These are phyloP conservation scores for Brenthis ino DNA, from an alignment of 2,888 invertebrate genomes.

Conservation along the genomic window DNA sequence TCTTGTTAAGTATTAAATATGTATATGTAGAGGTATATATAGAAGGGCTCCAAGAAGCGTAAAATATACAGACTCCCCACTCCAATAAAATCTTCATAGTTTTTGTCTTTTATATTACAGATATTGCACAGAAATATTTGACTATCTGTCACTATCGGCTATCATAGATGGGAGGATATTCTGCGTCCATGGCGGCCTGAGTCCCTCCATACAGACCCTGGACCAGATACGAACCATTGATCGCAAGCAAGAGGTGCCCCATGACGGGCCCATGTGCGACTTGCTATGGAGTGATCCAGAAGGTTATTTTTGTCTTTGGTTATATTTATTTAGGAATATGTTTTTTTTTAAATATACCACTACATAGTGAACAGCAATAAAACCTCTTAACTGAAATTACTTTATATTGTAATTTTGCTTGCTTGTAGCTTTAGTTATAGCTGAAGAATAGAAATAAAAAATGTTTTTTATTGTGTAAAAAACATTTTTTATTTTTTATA, in stretches of 20 bases:
- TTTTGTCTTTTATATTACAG: conserved; percentile 47
- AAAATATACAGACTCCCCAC: neutral
- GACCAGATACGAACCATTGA: conserved; percentile 99
- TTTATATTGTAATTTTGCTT: too few species aligned
- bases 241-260: conserved; percentile 98
- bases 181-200: conserved; percentile 99
- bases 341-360: neutral
- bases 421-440: too few species aligned
- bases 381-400: too few species aligned
- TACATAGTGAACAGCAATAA: too few species aligned
- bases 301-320: conserved; percentile 75
- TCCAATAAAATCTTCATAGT: neutral
- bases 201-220: conserved; percentile 98
- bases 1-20: too few species aligned
- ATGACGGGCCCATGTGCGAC: conserved; percentile 99
- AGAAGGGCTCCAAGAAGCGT: too few species aligned
- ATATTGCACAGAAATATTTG: conserved; percentile 99
- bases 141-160: conserved; percentile 97
- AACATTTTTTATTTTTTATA: too few species aligned
- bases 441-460: too few species aligned
- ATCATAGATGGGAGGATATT: conserved; percentile 99
- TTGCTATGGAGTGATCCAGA: conserved; percentile 99
- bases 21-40: too few species aligned
- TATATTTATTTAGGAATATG: neutral
- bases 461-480: too few species aligned